Base-by-base conservation (phyloP, 2,113 vertebrate genomes). In the Bufo bufo region DNA sequence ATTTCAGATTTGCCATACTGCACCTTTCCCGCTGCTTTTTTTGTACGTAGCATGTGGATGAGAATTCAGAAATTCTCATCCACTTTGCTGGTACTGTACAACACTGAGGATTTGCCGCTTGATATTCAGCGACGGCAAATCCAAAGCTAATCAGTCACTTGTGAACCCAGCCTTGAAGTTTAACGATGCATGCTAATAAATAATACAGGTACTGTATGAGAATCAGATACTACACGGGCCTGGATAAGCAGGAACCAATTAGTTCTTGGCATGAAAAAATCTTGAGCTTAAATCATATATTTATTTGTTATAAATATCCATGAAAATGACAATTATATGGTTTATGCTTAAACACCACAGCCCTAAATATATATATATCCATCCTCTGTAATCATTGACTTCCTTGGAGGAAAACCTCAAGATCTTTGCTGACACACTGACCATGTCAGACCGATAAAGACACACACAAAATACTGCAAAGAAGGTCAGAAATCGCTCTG, bases 131-230 rank as follows among this genome's bases (percentile, higher is more conserved):
- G 33, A 33, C 33, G 33, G 33, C 33, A 33, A 33, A 33, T 33
- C 33, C 33, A 33, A 33, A 33, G 33, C 33, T 33, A 33, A 33
- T 33, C 33, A 33, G 33, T 33, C 33, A 33, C 33, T 33, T 33
- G 33, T 33, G 33, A 33, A 33, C 33, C 33, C 33, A 33, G 33
- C 33, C 33, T 66, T 83, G 69, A 20, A n/a, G 61, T 69, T 83
- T 83, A 83, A 83, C 16, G 81, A 83, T 63, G 61, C 80, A 82
- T 66, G 10, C 6, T 49, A 82, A 49, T 66, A 66, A 66, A 66
- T 82, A 66, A 82, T 65, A 47, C 65, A n/a, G 59, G 20, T 10
- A 50, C 2, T 13, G 13, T 12, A 58, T 19, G 0, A 43, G 12
- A 43, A 43, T 54, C 54, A 43, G n/a, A 56, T 23, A 56, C 1